Evolutionary conservation across 1,140 invertebrate genomes (phyloP).

Genomic region (Copidosoma floridanum): DNA sequence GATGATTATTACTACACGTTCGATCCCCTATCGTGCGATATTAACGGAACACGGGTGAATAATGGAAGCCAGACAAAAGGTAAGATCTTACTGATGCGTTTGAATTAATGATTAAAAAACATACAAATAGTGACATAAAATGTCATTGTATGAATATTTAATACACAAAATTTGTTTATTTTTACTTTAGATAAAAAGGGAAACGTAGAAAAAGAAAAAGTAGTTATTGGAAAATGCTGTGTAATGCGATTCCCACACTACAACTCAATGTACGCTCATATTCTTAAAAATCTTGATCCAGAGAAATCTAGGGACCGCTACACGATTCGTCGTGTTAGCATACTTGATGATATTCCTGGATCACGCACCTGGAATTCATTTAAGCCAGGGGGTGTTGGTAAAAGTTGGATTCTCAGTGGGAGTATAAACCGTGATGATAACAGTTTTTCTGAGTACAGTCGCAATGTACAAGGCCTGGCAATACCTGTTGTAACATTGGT

Average conservation of each 20-base stretch:
- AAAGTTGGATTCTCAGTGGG: slow-evolving; percentile 45
- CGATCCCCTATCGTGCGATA: slow-evolving; percentile 44
- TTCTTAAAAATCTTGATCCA: slow-evolving; percentile 37
- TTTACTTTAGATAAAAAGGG: slow-evolving; percentile 12
- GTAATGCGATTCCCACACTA: slow-evolving; percentile 39
- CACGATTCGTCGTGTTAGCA: slow-evolving; percentile 37
- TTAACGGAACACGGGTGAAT: slow-evolving; percentile 29
- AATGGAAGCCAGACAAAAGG: slow-evolving; percentile 35
- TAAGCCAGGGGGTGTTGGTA: slow-evolving; percentile 33
- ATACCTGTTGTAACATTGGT: slow-evolving; percentile 41
- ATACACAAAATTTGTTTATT: not conserved
- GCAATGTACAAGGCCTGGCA: slow-evolving; percentile 42
- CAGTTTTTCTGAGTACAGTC: slow-evolving; percentile 38
- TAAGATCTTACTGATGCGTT: not conserved
- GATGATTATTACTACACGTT: slow-evolving; percentile 46
- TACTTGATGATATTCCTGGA: slow-evolving; percentile 41
- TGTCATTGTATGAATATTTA: not conserved
- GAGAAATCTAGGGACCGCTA: slow-evolving; percentile 44
- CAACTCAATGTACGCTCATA: slow-evolving; percentile 28
- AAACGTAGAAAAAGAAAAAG: not conserved
- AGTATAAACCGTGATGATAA: slow-evolving; percentile 38
- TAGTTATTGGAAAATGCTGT: slow-evolving; percentile 41
- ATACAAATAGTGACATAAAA: too few relatives aligned
- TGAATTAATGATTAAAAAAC: not conserved
- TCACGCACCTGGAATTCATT: slow-evolving; percentile 44